Evolutionary conservation across 2,113 vertebrate genomes (phyloP).

Genomic region (Galeopterus variegatus): DNA sequence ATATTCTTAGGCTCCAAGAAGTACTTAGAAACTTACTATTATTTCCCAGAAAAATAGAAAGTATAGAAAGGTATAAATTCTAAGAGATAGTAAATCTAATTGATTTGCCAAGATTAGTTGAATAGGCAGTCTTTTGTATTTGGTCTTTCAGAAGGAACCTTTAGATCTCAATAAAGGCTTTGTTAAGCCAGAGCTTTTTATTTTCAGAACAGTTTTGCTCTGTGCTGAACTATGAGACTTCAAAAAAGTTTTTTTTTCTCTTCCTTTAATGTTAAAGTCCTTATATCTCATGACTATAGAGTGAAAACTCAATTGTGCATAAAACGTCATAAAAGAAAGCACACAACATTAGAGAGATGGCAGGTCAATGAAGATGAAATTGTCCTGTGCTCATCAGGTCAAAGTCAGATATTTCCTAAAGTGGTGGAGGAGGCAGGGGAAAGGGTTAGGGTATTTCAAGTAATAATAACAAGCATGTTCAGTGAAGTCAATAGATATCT

Average conservation of each 20-base stretch:
- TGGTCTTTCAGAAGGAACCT: conserved; percentile 35
- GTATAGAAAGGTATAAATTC: background rate
- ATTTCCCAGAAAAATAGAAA: conserved; percentile 16
- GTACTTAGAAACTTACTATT: background rate
- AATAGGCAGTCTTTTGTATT: conserved; percentile 66
- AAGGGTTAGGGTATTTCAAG: background rate
- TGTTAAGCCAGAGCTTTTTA: conserved; percentile 66
- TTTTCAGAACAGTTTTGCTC: conserved; percentile 67
- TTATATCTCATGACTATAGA: conserved; percentile 53
- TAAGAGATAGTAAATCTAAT: conserved; percentile 39
- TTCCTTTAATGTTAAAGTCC: conserved; percentile 72
- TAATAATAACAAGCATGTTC: background rate
- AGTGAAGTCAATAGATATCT: background rate
- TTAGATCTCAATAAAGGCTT: conserved; percentile 75
- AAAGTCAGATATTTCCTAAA: background rate
- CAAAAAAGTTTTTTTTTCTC: conserved; percentile 51
- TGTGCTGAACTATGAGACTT: conserved; percentile 57
- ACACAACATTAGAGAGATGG: background rate
- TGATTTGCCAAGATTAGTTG: conserved; percentile 61
- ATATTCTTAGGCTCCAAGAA: background rate
- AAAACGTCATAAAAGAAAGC: conserved; percentile 47
- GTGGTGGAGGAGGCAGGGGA: background rate
- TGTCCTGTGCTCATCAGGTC: background rate
- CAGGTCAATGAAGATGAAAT: conserved; percentile 1
- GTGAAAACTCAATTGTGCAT: conserved; percentile 54